Evolutionary conservation across 2,888 invertebrate genomes (phyloP), one percentile per base, ranked within the genome.

Genomic region (Tridacna gigas): DNA sequence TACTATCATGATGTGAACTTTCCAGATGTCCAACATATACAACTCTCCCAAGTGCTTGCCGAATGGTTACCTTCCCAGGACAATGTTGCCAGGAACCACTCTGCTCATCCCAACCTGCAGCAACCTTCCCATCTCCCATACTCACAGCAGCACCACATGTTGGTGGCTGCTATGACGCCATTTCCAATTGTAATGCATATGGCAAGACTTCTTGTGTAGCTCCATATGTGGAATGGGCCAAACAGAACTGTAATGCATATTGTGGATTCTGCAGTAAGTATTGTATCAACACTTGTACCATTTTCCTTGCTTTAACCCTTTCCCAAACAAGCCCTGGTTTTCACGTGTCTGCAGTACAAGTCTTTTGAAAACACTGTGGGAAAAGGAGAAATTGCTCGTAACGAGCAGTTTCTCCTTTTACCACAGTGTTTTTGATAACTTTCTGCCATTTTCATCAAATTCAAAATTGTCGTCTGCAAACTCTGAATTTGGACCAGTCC

Each of bases 201-300:
- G 91, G 90, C 9, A 67, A 80, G 22, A 61, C 73, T 18, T 85
- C 89, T 25, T 91, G 91, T 80, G 56, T 67, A 22, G 85, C 83
- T 20, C 85, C 84, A 15, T 91, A 89, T 69, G 86, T 79, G 11
- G 69, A 80, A 4, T 92, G 91, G 91, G 91, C 91, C 0, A 75
- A 82, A 63, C 83, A 85, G 77, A 91, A 92, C 86, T 92, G 91
- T 79, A 84, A 84, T 56, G 66, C 82, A 3, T 89, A 65, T 83
- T 91, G 91, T 85, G 88, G 89, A 60, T 87, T 82, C 77, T 91
- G 91, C 82, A 51, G 90, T 90, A 84, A 85, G 90, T 87, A 60
- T 66, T 60, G 60, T 47, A 15, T 7, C 45, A 37, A 15, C 15
- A 4, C n/a, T 5, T 56, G 2, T 37, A 4, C 37, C 37, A 37